Base-by-base conservation (phyloP, 2,113 vertebrate genomes). In the Nycticorax nycticorax region DNA sequence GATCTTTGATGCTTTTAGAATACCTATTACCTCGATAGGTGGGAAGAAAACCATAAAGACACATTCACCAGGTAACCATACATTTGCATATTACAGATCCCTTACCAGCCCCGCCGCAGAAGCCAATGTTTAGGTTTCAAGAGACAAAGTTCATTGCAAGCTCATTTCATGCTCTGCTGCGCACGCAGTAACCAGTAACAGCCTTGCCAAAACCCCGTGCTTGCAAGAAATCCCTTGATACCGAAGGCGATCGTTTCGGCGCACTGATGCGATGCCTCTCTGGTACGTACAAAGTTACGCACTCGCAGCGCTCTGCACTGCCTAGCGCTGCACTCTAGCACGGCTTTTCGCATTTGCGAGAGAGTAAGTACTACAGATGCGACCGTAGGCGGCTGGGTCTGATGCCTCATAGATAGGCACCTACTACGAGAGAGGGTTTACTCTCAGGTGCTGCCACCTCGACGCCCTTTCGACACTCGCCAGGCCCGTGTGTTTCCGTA, bases 241-340 rank as follows among this genome's bases (percentile, higher is more conserved):
- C 1, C 1, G 57, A 32, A 37, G 60, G 47, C 3, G 47, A 17
- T 5, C 0, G 4, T 21, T 66, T 24, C 33, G 14, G 41, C 1
- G 1, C 20, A 0, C 48, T 24, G 48, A 37, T 0, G 33, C 39
- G 1, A 2, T 0, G 16, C 26, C 14, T 35, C 81, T 18, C n/a
- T 3, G 15, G 15, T 12, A 24, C 1, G 0, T 5, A 8, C 0
- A 0, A 24, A 73, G 18, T 13, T 7, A 24, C 0, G 27, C 0
- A 3, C n/a, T 12, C 0, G 2, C 67, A 50, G 76, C 59, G 3
- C 71, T 30, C 12, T 1, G 39, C 6, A 6, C 55, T 7, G 53
- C 43, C 53, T 5, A 22, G 56, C 26, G 0, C 15, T 5, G 68
- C 12, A 1, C 0, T 10, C 66, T 12, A 62, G 16, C 39, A 1